Conservation (phyloP, 2,888 invertebrate genomes). For the Julus scandinavius region DNA sequence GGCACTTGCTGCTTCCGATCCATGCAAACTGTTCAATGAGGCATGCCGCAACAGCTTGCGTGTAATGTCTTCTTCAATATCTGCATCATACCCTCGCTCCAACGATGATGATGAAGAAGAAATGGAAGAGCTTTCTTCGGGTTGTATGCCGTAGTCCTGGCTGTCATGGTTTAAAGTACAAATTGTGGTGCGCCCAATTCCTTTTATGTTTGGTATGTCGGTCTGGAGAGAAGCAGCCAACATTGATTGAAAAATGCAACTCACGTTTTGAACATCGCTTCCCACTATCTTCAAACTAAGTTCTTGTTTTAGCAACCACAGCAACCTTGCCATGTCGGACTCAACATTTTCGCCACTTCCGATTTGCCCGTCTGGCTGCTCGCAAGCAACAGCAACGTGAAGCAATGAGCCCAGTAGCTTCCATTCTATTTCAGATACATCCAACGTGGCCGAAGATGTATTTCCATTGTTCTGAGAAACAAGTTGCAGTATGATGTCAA, state of each 20-base stretch:
- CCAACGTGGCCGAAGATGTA: neutral
- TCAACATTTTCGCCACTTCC: neutral
- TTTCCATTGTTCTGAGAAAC: neutral
- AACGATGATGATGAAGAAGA: slow-evolving; percentile 1
- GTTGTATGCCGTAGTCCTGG: neutral
- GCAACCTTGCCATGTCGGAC: neutral
- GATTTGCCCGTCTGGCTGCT: neutral
- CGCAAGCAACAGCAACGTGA: slow-evolving; percentile 46
- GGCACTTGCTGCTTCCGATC: neutral
- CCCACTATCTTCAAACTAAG: neutral
- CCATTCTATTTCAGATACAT: slow-evolving; percentile 26
- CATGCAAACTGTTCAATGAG: neutral
- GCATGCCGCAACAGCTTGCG: neutral
- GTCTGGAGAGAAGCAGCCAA: neutral
- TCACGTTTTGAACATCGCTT: no score
- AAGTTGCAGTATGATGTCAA: neutral
- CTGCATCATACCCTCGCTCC: slow-evolving; percentile 33
- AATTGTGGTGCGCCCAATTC: neutral
- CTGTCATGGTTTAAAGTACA: neutral
- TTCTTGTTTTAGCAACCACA: neutral
- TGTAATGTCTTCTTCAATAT: neutral
- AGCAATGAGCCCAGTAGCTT: slow-evolving; percentile 31
- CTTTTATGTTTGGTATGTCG: slow-evolving; percentile 20
- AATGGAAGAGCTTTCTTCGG: neutral
- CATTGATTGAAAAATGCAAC: neutral